Evolutionary conservation across 2,888 invertebrate genomes (phyloP).

Genomic region (Epiperipatus broadwayi): DNA sequence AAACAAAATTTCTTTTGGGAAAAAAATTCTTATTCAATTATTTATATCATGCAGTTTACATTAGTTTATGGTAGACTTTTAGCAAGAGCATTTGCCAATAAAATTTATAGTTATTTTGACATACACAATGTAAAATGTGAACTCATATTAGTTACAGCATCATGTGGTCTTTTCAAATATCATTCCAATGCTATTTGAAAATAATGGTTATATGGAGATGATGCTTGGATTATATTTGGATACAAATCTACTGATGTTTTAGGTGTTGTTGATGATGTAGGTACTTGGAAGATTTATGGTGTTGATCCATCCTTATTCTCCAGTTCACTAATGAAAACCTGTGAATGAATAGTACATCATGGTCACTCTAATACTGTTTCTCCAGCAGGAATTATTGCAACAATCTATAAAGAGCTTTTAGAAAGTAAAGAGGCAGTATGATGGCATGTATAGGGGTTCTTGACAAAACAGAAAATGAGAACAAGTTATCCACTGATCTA

Average conservation of each 20-base stretch:
- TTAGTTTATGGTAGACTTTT: conserved; percentile 71
- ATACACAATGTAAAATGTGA: conserved; percentile 42
- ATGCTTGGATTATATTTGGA: conserved; percentile 74
- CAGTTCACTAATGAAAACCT: conserved; percentile 75
- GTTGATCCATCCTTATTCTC: conserved; percentile 95
- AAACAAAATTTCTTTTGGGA: too few species aligned
- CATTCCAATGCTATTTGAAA: conserved; percentile 23
- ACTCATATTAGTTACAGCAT: too few species aligned
- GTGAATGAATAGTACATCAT: conserved; percentile 71
- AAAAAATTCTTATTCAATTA: too few species aligned
- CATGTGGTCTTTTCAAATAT: conserved; percentile 20
- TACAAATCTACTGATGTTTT: conserved; percentile 69
- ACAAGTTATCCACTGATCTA: conserved; percentile 69
- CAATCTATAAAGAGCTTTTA: conserved; percentile 73
- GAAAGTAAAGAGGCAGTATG: conserved; percentile 89
- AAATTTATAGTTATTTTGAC: conserved; percentile 53
- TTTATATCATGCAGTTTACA: conserved; percentile 68
- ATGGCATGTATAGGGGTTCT: conserved; percentile 91
- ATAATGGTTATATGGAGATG: conserved; percentile 81
- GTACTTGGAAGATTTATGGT: conserved; percentile 93
- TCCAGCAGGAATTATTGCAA: conserved; percentile 69
- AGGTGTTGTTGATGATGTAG: conserved; percentile 96
- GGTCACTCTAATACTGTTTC: conserved; percentile 68
- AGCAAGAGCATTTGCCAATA: conserved; percentile 70
- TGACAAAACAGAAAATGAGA: conserved; percentile 65